Conservation (phyloP, 2,113 vertebrate species). For the Promerops cafer region DNA sequence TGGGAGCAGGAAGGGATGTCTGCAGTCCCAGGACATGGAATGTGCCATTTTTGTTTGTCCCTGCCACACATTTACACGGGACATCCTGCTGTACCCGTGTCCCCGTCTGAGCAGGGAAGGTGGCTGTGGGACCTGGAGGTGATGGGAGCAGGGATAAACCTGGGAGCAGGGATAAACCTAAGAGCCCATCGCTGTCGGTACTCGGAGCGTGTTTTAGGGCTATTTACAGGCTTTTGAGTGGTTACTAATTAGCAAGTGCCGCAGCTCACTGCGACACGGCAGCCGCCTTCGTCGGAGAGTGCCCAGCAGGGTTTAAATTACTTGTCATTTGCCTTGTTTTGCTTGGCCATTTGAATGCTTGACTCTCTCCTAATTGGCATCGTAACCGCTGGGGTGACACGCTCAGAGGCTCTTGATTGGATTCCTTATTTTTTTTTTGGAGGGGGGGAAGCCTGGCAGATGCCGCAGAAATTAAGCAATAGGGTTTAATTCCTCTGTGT, state of each 20-base stretch:
- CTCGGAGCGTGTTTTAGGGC: neutral
- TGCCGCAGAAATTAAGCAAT: neutral
- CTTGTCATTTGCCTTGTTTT: conserved; percentile 59
- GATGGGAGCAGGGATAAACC: neutral
- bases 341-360: conserved; percentile 47
- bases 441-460: neutral
- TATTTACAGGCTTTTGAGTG: neutral
- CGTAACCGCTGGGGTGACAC: conserved; percentile 3
- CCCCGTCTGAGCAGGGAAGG: neutral
- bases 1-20: neutral
- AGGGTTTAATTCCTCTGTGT: neutral
- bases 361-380: conserved; percentile 51
- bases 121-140: neutral
- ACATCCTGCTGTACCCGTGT: rapidly evolving
- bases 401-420: conserved; percentile 21
- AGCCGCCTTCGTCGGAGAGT: neutral
- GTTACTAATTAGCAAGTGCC: conserved; percentile 28
- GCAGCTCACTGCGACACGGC: neutral
- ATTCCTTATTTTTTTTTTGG: neutral
- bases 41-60: neutral
- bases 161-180: neutral
- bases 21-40: neutral
- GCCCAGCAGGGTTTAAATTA: conserved; percentile 54
- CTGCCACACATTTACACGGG: rapidly evolving
- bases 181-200: rapidly evolving